phyloP scores from a whole-genome alignment of 2,797 vertebrate species.

The Cyprinodon diabolis region DNA sequence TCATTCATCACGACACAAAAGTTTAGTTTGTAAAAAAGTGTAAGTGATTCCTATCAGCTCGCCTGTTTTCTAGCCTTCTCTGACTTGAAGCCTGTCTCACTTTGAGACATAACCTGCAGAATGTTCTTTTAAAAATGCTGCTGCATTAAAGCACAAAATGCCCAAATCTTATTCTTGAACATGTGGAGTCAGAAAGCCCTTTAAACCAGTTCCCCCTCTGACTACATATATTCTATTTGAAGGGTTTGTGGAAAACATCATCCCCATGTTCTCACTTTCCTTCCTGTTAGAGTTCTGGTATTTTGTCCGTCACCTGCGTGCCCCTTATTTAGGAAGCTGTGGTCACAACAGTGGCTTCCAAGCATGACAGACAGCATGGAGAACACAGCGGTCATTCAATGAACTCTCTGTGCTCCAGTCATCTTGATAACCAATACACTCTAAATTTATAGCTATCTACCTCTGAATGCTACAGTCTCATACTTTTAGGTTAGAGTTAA shows the following conservation, averaged over 20 bases:
- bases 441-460: conserved; percentile 6
- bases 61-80: conserved; percentile 28
- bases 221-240: conserved; percentile 68
- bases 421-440: conserved; percentile 54
- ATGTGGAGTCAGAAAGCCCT: conserved; percentile 53
- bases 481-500: conserved; percentile 54
- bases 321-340: conserved; percentile 73
- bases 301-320: conserved; percentile 54
- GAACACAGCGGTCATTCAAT: conserved; percentile 49
- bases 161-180: conserved; percentile 70
- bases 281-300: conserved; percentile 43
- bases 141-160: conserved; percentile 51
- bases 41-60: conserved; percentile 64
- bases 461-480: background rate
- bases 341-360: conserved; percentile 48
- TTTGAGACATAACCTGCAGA: conserved; percentile 51
- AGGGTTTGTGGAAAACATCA: conserved; percentile 41
- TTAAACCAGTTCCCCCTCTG: conserved; percentile 35
- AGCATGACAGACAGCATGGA: conserved; percentile 50
- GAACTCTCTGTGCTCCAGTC: conserved; percentile 41
- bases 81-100: conserved; percentile 47
- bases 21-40: conserved; percentile 43
- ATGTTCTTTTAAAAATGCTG: conserved; percentile 28
- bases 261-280: conserved; percentile 38
- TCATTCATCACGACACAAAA: conserved; percentile 43